Base-by-base conservation (phyloP, 2,888 invertebrate genomes). In the Cenopis cana region DNA sequence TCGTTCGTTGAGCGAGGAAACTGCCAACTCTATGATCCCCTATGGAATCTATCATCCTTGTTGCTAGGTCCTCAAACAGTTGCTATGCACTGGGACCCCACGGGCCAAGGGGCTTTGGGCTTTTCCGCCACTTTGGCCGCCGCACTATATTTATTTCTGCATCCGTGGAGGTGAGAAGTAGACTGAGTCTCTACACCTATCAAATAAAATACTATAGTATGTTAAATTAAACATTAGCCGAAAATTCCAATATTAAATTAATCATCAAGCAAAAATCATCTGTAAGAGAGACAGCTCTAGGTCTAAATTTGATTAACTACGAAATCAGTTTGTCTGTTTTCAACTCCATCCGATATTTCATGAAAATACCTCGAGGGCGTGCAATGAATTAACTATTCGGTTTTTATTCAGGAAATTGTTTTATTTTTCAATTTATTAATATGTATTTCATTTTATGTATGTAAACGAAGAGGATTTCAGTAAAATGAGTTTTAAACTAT, bases 171-270 rank as follows among this genome's bases (percentile, higher is more conserved):
- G n/a, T n/a, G n/a, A n/a, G n/a, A n/a, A n/a, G n/a, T n/a, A n/a
- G n/a, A n/a, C n/a, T n/a, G n/a, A n/a, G n/a, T n/a, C n/a, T n/a
- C n/a, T n/a, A n/a, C n/a, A n/a, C n/a, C n/a, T n/a, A n/a, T n/a
- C n/a, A n/a, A n/a, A n/a, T n/a, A n/a, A n/a, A n/a, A n/a, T n/a
- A 1, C 11, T n/a, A 38, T 59, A 24, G 57, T 50, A 59, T 50
- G 20, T 50, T 33, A 29, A 18, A 67, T 67, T 67, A 24, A 67
- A 59, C 18, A 36, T 36, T 50, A 50, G 14, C 56, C 24, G 50
- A 36, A 18, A 12, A n/a, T n/a, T 14, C 10, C 18, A 29, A 24
- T 20, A 18, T 18, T 24, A 4, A 20, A 8, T 49, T 6, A 46
- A 20, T 67, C 18, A 36, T 14, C 49, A 66, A 18, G n/a, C 18